Conservation (phyloP, 30 jellyfish, hydroid and myxozoan genomes). For the Hydra vulgaris region DNA sequence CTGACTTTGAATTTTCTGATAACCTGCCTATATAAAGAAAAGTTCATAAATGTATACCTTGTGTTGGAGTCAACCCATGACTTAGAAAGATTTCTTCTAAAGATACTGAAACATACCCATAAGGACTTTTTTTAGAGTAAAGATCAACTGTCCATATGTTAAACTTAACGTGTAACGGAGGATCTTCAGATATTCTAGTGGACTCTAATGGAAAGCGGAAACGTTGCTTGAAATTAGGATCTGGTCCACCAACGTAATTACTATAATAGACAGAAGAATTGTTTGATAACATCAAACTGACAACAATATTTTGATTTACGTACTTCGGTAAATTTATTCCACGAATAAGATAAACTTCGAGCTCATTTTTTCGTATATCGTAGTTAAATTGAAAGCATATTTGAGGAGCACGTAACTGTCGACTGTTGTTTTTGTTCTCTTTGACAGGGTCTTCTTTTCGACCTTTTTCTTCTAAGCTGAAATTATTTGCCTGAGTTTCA, state of each 20-base stretch:
- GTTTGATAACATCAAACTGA: conserved; percentile 4
- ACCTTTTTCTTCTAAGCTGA: neutral
- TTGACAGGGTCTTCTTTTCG: neutral
- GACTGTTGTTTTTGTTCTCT: neutral
- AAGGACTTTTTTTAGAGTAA: conserved; percentile 52
- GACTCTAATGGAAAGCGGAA: conserved; percentile 32
- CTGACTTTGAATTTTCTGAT: too few species aligned
- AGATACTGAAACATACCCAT: conserved; percentile 47
- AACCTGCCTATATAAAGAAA: neutral
- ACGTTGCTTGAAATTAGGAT: conserved; percentile 58
- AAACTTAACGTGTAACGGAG: conserved; percentile 36
- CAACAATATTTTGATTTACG: neutral
- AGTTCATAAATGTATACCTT: neutral
- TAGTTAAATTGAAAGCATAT: neutral
- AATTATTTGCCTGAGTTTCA: neutral
- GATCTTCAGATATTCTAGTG: conserved; percentile 16
- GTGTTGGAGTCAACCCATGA: conserved; percentile 19
- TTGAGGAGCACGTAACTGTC: neutral
- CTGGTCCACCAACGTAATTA: conserved; percentile 30
- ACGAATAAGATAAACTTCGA: neutral
- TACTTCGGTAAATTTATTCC: neutral
- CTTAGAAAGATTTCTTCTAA: conserved; percentile 29
- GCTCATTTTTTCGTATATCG: neutral
- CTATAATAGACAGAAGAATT: conserved; percentile 7
- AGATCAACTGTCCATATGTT: conserved; percentile 84